These are phyloP conservation scores for Parasteatoda tepidariorum DNA, from an alignment of 1,140 invertebrate genomes.

Conservation along the genomic window DNA sequence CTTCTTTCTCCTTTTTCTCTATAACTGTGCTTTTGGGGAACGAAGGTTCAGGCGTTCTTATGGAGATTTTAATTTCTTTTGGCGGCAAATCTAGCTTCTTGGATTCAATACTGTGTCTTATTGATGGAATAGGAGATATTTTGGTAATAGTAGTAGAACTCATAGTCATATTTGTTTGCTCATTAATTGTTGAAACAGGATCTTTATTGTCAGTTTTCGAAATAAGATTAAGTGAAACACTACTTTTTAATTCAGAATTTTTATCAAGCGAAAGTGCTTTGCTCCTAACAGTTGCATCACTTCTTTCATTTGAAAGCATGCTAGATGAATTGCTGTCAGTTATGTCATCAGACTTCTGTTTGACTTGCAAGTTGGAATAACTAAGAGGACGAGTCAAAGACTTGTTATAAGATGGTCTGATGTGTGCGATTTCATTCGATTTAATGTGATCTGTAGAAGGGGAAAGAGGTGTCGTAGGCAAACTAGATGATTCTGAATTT, in stretches of 20 bases:
- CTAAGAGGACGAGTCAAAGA: constrained; percentile 37
- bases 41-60: no score
- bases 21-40: no score
- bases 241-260: no score
- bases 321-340: constrained; percentile 1
- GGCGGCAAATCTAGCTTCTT: no score
- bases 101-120: constrained; percentile 30
- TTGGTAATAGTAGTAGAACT: no score
- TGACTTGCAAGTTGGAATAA: background rate
- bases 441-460: background rate
- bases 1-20: no score
- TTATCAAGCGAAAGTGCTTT: background rate
- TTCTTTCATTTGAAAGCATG: background rate
- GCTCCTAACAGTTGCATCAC: constrained; percentile 1
- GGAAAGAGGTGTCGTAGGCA: background rate
- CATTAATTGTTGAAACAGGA: no score
- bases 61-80: no score
- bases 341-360: no score
- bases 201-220: no score
- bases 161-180: no score
- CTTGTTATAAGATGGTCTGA: constrained; percentile 25
- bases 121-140: constrained; percentile 20
- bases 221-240: no score
- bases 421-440: constrained; percentile 26
- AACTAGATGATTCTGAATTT: constrained; percentile 8